Conservation (phyloP, 2,113 vertebrate genomes). For the Corapipo altera region DNA sequence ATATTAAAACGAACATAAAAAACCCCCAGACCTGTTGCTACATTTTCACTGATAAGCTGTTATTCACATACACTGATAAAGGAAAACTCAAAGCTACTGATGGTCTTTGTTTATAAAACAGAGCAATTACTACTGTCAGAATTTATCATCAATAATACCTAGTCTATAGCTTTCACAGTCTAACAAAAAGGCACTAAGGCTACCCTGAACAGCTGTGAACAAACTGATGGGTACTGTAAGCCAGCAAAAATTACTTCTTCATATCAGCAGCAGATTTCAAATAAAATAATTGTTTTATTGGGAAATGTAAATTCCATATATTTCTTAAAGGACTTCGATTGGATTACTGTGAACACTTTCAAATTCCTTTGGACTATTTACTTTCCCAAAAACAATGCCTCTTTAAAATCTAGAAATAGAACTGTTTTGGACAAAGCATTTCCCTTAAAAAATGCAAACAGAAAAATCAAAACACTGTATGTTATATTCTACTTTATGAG, state of each 20-base stretch:
- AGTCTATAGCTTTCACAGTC: neutral
- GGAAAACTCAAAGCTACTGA: neutral
- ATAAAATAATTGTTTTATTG: neutral
- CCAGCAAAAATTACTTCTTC: neutral
- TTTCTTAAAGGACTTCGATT: neutral
- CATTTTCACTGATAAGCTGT: neutral
- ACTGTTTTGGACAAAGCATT: neutral
- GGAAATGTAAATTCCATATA: neutral
- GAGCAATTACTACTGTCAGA: neutral
- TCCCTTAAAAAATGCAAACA: neutral
- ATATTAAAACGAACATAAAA: conserved; percentile 9
- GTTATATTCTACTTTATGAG: neutral
- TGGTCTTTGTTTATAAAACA: neutral
- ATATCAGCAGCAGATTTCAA: neutral
- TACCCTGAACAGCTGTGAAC: neutral
- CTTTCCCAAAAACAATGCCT: neutral
- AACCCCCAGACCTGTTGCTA: neutral
- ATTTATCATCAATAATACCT: neutral
- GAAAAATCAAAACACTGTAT: neutral
- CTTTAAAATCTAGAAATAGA: neutral
- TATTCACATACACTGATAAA: conserved; percentile 1
- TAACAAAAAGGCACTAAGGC: neutral
- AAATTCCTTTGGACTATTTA: neutral
- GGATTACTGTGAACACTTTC: neutral
- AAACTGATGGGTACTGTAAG: neutral